Conservation (phyloP, 1,140 invertebrate species). For the Brachionus asplanchnoidis region DNA sequence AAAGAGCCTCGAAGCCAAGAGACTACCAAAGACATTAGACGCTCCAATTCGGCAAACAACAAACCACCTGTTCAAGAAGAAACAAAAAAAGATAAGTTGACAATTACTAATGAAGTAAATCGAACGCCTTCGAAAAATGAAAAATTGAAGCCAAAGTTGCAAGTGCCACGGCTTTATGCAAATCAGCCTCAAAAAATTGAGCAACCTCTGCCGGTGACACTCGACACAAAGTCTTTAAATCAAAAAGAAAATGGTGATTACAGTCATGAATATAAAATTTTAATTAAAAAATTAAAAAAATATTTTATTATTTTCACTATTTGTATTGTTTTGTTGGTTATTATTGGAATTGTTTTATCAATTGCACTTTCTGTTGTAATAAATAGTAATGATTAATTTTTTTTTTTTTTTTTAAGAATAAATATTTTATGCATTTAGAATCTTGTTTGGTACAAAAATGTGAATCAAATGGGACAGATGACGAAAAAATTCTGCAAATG, state of each 20-base stretch:
- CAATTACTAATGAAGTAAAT: not conserved
- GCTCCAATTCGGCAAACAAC: not conserved
- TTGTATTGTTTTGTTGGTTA: not conserved
- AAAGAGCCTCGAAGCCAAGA: not conserved
- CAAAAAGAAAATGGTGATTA: not conserved
- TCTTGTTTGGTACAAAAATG: slow-evolving; percentile 1
- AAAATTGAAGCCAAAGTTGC: not conserved
- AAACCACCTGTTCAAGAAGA: not conserved
- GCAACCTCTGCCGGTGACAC: not conserved
- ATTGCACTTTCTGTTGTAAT: slow-evolving; percentile 9
- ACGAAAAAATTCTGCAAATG: not conserved
- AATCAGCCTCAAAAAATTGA: slow-evolving; percentile 9
- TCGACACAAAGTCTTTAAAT: not conserved
- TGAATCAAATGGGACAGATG: not conserved
- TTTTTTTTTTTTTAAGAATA: not conserved
- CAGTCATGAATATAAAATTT: not conserved
- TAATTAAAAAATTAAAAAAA: not conserved
- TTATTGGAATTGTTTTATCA: slow-evolving; percentile 6
- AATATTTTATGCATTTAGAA: not conserved
- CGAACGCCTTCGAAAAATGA: not conserved
- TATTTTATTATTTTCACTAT: not conserved
- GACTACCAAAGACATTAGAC: not conserved
- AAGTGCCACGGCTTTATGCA: not conserved
- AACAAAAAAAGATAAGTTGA: not conserved
- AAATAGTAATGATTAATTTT: not conserved